Conservation (phyloP, 2,113 vertebrate genomes). For the Taxidea taxus region DNA sequence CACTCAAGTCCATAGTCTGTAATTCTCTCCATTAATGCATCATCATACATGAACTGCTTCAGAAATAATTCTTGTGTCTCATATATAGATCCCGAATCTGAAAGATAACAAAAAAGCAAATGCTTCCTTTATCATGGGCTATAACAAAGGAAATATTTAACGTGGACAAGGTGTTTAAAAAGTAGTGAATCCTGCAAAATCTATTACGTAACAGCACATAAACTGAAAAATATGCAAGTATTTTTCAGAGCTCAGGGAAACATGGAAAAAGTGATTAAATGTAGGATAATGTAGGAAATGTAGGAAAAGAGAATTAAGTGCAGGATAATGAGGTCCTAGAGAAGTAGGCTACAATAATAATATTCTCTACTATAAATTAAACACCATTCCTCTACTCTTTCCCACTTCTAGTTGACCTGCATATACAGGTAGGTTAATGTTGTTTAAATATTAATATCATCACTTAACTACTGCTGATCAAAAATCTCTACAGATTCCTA, state of each 20-base stretch:
- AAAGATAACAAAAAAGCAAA: constrained; percentile 24
- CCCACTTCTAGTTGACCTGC: not conserved
- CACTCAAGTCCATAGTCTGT: not conserved
- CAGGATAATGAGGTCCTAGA: not conserved
- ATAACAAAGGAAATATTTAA: not conserved
- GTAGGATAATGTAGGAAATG: not conserved
- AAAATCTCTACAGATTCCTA: not conserved
- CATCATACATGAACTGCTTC: not conserved
- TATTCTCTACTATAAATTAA: not conserved
- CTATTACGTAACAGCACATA: not conserved
- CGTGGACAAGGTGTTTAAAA: not conserved
- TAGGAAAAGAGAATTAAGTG: constrained; percentile 66
- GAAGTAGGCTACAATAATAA: not conserved
- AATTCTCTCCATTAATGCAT: not conserved
- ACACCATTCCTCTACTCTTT: not conserved
- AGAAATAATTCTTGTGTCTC: not conserved
- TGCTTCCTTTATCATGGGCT: not conserved
- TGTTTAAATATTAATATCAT: not conserved
- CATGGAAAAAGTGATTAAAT: constrained; percentile 65
- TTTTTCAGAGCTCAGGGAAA: not conserved
- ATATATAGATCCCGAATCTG: constrained; percentile 27
- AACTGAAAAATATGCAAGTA: not conserved
- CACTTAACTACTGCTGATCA: not conserved
- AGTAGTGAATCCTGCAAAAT: not conserved
- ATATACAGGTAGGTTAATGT: not conserved